These are phyloP conservation scores for Elanus axillaris DNA, from an alignment of 2,113 vertebrate species.

Conservation along the genomic window DNA sequence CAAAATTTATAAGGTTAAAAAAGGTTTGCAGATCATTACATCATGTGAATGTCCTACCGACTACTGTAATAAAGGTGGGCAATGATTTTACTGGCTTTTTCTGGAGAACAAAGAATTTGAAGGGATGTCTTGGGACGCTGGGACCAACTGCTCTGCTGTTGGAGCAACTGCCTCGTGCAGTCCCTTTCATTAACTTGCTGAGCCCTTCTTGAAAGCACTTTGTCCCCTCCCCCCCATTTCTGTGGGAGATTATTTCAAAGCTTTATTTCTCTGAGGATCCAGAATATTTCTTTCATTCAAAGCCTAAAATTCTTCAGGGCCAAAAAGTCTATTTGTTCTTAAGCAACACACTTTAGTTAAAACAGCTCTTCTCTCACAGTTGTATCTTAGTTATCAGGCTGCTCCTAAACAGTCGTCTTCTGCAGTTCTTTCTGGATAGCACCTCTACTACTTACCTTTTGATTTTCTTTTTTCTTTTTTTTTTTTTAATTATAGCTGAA, in stretches of 20 bases:
- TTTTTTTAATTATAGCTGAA: neutral
- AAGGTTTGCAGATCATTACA: neutral
- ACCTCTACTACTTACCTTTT: neutral
- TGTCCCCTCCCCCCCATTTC: neutral
- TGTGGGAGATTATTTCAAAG: neutral
- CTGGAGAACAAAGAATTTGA: neutral
- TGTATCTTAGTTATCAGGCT: neutral
- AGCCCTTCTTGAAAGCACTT: neutral
- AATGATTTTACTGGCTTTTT: neutral
- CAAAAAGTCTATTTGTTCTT: neutral
- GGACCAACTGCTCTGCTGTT: neutral
- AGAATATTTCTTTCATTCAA: neutral
- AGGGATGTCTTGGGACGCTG: neutral
- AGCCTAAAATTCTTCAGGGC: neutral
- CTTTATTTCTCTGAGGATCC: neutral
- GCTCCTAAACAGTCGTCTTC: neutral
- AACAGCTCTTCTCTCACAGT: neutral
- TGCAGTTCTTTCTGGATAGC: neutral
- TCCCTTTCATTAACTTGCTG: neutral
- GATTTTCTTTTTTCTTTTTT: no score
- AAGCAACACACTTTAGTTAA: neutral
- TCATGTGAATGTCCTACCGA: neutral
- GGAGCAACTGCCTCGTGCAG: neutral
- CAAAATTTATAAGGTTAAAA: neutral
- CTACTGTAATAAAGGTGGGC: neutral